phyloP scores from a whole-genome alignment of 2,888 invertebrate genomes.

The Clistopyga incitator region DNA sequence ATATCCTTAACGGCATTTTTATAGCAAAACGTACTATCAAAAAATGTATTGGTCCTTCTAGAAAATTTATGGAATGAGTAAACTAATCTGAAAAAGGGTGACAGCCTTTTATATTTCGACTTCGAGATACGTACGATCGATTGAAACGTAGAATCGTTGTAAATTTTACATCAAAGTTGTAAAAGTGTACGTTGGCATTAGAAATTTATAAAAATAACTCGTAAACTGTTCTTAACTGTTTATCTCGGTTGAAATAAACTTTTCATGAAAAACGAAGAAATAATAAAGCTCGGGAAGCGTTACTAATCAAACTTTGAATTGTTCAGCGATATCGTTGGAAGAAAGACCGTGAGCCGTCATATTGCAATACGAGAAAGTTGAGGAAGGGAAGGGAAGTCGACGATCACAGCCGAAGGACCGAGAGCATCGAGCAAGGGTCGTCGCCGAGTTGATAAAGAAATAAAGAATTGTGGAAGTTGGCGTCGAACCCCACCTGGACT shows the following conservation, averaged over 20 bases:
- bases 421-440: constrained; percentile 71
- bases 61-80: too few species aligned
- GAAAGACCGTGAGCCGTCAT: constrained; percentile 52
- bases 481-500: constrained; percentile 79
- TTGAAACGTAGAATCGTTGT: not conserved
- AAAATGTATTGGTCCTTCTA: too few species aligned
- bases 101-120: too few species aligned
- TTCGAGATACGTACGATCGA: too few species aligned
- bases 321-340: constrained; percentile 57
- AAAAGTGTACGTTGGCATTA: not conserved
- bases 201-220: not conserved
- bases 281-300: constrained; percentile 25
- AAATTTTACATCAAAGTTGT: not conserved
- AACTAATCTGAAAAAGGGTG: too few species aligned
- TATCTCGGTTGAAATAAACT: not conserved
- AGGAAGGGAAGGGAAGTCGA: constrained; percentile 13
- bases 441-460: constrained; percentile 83
- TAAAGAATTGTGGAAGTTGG: constrained; percentile 84
- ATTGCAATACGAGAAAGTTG: constrained; percentile 45
- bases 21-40: too few species aligned
- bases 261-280: constrained; percentile 10
- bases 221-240: not conserved
- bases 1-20: not conserved
- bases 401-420: constrained; percentile 47
- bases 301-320: constrained; percentile 65